Evolutionary conservation across 2,888 invertebrate species (phyloP).

Genomic region (Ochropleura leucogaster): DNA sequence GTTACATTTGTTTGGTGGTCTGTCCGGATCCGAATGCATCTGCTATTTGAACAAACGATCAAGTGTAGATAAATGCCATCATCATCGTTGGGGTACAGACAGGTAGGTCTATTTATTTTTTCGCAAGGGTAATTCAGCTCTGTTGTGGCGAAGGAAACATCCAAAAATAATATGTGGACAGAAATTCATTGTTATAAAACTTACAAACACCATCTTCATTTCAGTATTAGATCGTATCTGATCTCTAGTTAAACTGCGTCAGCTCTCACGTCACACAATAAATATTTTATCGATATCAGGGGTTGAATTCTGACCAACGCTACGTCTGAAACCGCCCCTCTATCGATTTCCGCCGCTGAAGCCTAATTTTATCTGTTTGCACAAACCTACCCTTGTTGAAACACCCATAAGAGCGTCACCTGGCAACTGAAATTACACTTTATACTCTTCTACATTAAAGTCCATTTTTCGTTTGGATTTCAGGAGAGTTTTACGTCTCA

Average conservation of each 20-base stretch:
- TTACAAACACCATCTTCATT: neutral
- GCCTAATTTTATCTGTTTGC: slow-evolving; percentile 85
- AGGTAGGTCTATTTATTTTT: too few relatives aligned
- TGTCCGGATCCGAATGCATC: too few relatives aligned
- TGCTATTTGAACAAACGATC: too few relatives aligned
- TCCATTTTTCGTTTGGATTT: neutral
- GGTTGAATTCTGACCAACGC: slow-evolving; percentile 65
- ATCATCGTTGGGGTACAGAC: too few relatives aligned
- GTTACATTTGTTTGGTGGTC: too few relatives aligned
- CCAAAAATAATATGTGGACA: neutral
- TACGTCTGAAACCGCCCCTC: slow-evolving; percentile 75
- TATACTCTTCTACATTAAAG: neutral
- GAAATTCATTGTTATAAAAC: neutral
- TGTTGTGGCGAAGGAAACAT: neutral
- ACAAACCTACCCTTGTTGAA: slow-evolving; percentile 28
- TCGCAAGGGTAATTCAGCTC: neutral
- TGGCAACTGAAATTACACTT: slow-evolving; percentile 16
- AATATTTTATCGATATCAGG: slow-evolving; percentile 18
- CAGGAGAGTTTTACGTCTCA: neutral
- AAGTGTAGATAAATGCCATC: too few relatives aligned
- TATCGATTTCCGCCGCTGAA: slow-evolving; percentile 84
- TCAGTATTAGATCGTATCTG: neutral
- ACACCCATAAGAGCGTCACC: slow-evolving; percentile 24
- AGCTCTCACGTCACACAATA: neutral
- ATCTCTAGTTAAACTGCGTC: neutral